Evolutionary conservation across 2,113 vertebrate species (phyloP).

Genomic region (Phylloscopus whistleri): DNA sequence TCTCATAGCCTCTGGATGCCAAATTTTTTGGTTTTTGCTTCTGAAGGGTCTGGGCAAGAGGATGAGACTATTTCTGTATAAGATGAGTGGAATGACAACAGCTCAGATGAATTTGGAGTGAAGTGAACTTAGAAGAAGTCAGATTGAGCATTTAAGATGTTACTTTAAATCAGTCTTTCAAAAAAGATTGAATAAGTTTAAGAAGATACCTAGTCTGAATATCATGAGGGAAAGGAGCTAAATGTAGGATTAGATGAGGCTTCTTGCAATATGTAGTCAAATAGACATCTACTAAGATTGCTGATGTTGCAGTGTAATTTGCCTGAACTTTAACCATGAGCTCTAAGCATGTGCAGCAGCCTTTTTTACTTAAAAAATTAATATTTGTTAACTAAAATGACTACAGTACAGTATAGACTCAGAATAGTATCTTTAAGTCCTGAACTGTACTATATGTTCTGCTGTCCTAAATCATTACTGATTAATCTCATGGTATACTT

Average conservation of each 20-base stretch:
- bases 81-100: neutral
- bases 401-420: neutral
- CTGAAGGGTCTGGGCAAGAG: accelerated
- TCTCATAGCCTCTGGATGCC: neutral
- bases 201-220: neutral
- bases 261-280: neutral
- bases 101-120: neutral
- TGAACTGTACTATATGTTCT: constrained; percentile 49
- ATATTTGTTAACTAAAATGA: neutral
- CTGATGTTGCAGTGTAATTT: neutral
- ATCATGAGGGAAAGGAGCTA: neutral
- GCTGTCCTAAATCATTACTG: neutral
- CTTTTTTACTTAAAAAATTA: neutral
- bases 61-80: neutral
- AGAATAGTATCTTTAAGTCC: neutral
- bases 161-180: neutral
- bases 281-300: neutral
- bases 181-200: neutral
- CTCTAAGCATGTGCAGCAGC: neutral
- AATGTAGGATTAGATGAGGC: neutral
- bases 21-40: neutral
- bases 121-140: neutral
- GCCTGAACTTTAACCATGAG: neutral
- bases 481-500: neutral
- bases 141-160: neutral